Conservation (phyloP, 2,113 vertebrate genomes). For the Hippolais icterina region DNA sequence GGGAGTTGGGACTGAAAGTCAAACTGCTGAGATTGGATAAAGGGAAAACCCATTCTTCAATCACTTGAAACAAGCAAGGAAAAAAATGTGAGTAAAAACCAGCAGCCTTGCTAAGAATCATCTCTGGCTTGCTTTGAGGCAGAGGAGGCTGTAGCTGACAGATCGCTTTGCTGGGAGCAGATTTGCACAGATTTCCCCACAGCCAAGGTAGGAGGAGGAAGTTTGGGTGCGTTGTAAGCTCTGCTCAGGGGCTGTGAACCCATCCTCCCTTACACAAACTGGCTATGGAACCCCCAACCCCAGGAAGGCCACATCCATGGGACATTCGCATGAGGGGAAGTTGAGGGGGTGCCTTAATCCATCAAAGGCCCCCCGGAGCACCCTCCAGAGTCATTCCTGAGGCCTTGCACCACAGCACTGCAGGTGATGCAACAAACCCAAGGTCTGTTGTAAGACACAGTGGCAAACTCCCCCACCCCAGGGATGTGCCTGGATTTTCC, state of each 20-base stretch:
- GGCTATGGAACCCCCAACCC: background rate
- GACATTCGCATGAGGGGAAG: background rate
- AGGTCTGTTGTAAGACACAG: background rate
- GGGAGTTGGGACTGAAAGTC: background rate
- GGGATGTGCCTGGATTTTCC: background rate
- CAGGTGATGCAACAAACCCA: background rate
- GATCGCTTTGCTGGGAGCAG: background rate
- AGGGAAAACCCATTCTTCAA: background rate
- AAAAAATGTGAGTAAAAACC: background rate
- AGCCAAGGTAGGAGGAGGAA: background rate
- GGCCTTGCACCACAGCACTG: background rate
- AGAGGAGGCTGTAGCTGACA: background rate
- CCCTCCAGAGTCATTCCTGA: background rate
- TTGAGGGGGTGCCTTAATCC: too few species aligned
- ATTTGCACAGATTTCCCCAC: background rate
- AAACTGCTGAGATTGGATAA: background rate
- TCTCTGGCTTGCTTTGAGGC: background rate
- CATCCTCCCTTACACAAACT: background rate
- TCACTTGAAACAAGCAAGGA: background rate
- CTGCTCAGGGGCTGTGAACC: background rate
- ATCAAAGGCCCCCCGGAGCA: fast-evolving
- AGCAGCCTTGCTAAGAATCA: background rate
- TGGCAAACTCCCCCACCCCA: background rate
- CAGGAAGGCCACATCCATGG: background rate
- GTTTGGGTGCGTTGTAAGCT: background rate